phyloP scores from a whole-genome alignment of 2,113 vertebrate genomes.

The Rhinopomastus cyanomelas region DNA sequence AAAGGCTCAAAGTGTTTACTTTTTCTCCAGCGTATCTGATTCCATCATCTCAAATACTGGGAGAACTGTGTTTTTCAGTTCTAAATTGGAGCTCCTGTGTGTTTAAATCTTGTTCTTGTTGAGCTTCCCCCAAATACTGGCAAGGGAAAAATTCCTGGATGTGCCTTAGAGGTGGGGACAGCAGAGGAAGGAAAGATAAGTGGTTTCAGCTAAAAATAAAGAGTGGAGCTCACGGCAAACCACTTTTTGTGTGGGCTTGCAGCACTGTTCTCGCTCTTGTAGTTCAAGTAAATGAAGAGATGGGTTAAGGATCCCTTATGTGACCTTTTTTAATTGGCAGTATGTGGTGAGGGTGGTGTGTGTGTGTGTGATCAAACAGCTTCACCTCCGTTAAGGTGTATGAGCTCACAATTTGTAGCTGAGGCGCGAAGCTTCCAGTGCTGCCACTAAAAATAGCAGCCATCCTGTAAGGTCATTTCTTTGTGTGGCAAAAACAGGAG shows the following conservation, averaged over 20 bases:
- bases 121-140: neutral
- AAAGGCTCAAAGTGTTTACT: neutral
- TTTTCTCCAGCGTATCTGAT: neutral
- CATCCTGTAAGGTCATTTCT: neutral
- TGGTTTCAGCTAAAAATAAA: slow-evolving; percentile 16
- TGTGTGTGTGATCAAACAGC: neutral
- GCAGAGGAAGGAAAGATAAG: slow-evolving; percentile 1
- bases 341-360: neutral
- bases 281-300: neutral
- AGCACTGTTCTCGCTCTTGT: neutral
- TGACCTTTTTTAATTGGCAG: neutral
- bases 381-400: neutral
- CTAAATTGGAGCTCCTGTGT: neutral
- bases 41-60: neutral
- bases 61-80: neutral
- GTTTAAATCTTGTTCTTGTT: neutral
- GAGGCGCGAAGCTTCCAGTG: neutral
- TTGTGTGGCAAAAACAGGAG: neutral
- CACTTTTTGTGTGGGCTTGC: neutral
- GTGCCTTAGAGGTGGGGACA: neutral
- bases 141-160: neutral
- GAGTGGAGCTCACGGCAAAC: neutral
- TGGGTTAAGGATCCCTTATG: neutral
- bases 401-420: neutral
- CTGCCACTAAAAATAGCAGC: neutral